Percentiles rank a stretch among this genome's conserved stretches.
phyloP scores from a whole-genome alignment of 2,797 vertebrate species.

The Petrocephalus schoutedeni region DNA sequence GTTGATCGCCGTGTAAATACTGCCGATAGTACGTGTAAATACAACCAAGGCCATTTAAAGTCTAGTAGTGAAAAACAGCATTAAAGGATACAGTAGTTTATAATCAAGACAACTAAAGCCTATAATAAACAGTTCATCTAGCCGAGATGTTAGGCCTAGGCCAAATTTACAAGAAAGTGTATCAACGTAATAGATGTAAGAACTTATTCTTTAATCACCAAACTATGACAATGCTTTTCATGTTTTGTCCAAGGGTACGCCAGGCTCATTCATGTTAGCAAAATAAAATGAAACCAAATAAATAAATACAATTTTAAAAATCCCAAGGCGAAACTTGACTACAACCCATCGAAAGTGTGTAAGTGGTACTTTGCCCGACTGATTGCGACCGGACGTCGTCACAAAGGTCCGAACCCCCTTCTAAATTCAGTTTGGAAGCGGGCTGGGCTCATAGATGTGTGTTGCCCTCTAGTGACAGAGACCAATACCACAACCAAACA shows the following conservation, averaged over 20 bases:
- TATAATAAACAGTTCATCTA: not conserved
- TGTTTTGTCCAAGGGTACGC: too few species aligned
- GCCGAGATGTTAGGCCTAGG: not conserved
- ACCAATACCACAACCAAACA: not conserved
- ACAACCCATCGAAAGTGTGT: not conserved
- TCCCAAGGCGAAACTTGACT: not conserved
- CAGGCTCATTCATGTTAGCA: too few species aligned
- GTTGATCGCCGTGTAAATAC: not conserved
- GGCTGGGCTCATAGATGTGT: not conserved
- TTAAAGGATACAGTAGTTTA: not conserved
- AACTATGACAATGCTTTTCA: too few species aligned
- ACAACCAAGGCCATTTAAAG: not conserved
- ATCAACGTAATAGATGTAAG: too few species aligned
- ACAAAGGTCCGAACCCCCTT: not conserved
- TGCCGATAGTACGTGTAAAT: not conserved
- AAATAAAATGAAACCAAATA: too few species aligned
- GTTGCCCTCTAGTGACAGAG: not conserved
- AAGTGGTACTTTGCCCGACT: not conserved
- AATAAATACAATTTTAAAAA: not conserved
- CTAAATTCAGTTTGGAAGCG: not conserved
- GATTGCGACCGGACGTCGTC: not conserved
- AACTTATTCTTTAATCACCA: too few species aligned
- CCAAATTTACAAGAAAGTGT: too few species aligned
- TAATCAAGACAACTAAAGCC: not conserved
- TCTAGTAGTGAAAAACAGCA: not conserved